Conservation (phyloP, 2,888 invertebrate genomes). For the Thereva nobilitata region DNA sequence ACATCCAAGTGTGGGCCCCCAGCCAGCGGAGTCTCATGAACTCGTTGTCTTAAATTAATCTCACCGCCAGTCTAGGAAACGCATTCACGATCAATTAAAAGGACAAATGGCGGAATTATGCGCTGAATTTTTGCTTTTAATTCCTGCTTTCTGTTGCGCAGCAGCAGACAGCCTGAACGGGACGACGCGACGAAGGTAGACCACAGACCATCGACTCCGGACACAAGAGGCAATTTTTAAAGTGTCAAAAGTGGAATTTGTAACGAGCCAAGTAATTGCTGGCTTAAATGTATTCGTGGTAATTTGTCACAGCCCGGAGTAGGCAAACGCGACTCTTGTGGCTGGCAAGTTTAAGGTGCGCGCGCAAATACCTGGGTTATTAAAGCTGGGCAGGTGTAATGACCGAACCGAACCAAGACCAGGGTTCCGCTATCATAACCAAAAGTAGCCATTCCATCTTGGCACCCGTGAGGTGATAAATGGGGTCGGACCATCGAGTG, state of each 20-base stretch:
- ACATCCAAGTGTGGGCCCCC: not conserved
- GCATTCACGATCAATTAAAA: slow-evolving; percentile 35
- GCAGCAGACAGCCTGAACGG: not conserved
- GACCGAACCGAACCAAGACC: slow-evolving; percentile 8
- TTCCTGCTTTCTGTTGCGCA: not conserved
- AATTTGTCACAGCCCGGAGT: slow-evolving; percentile 21
- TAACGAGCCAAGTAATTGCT: slow-evolving; percentile 26
- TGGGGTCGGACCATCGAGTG: not conserved
- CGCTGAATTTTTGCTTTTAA: slow-evolving; percentile 27
- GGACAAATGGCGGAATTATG: slow-evolving; percentile 34
- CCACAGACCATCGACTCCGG: slow-evolving; percentile 5
- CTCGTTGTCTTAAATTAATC: slow-evolving; percentile 17
- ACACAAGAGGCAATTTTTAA: slow-evolving; percentile 33
- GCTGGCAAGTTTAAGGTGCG: not conserved
- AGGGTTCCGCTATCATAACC: slow-evolving; percentile 13
- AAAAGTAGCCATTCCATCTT: slow-evolving; percentile 14
- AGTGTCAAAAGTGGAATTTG: slow-evolving; percentile 36
- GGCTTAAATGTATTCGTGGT: slow-evolving; percentile 20
- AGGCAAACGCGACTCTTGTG: not conserved
- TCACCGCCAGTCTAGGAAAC: slow-evolving; percentile 14
- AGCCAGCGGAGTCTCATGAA: slow-evolving; percentile 2
- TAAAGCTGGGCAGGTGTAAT: slow-evolving; percentile 25
- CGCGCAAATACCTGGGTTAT: slow-evolving; percentile 3
- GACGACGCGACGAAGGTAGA: not conserved
- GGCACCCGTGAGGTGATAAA: slow-evolving; percentile 27